Evolutionary conservation across 2,113 vertebrate species (phyloP).

Genomic region (Tragelaphus scriptus): DNA sequence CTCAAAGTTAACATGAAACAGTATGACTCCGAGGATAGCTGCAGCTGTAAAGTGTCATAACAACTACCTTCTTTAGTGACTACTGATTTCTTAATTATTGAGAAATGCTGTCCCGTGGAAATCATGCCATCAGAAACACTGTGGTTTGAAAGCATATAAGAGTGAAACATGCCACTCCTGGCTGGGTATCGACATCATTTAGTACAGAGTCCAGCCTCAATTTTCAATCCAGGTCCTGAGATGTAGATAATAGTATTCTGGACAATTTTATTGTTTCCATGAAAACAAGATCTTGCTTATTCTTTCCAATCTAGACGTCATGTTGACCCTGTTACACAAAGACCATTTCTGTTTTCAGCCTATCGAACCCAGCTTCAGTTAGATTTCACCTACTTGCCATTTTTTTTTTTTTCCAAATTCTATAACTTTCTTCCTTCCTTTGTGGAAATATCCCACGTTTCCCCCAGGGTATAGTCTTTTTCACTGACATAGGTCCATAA

Average conservation of each 20-base stretch:
- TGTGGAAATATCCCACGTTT: rapidly evolving
- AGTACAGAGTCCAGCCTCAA: not conserved
- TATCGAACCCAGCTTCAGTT: not conserved
- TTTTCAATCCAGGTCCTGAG: not conserved
- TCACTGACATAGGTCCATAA: not conserved
- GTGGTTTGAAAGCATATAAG: not conserved
- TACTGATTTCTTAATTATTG: not conserved
- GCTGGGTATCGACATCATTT: not conserved
- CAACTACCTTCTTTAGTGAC: not conserved
- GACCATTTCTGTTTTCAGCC: not conserved
- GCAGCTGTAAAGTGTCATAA: not conserved
- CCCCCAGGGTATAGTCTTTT: not conserved
- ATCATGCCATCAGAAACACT: not conserved
- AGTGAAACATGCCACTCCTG: not conserved
- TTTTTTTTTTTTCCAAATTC: not conserved
- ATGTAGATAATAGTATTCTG: not conserved
- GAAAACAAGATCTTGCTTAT: not conserved
- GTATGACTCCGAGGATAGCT: not conserved
- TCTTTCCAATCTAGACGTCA: not conserved
- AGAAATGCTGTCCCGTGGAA: not conserved
- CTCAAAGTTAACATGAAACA: not conserved
- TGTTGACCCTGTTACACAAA: not conserved
- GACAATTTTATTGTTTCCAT: not conserved
- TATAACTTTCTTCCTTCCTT: not conserved
- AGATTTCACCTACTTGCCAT: not conserved